phyloP scores from a whole-genome alignment of 2,888 invertebrate genomes.

The Apodemia duryi region DNA sequence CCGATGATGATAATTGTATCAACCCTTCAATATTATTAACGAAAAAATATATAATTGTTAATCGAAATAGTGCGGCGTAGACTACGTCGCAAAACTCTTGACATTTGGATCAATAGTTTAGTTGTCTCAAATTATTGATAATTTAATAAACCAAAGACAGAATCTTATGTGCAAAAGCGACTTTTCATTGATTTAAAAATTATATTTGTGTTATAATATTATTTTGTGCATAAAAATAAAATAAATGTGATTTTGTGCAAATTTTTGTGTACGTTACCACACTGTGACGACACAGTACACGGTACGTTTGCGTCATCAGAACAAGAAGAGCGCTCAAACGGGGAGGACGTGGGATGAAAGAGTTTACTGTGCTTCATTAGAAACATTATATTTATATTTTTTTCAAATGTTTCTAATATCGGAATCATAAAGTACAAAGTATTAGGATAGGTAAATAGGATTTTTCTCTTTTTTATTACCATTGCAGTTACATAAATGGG shows the following conservation, averaged over 20 bases:
- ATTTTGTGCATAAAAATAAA: conserved; percentile 18
- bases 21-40: too few relatives aligned
- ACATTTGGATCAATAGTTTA: not conserved
- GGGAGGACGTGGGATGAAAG: conserved; percentile 64
- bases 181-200: conserved; percentile 2
- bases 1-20: too few relatives aligned
- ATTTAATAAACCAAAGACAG: not conserved
- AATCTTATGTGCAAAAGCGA: conserved; percentile 21
- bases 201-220: not conserved
- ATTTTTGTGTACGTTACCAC: conserved; percentile 36
- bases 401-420: conserved; percentile 73
- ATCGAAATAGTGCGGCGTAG: not conserved
- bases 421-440: conserved; percentile 72
- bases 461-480: not conserved
- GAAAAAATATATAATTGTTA: too few relatives aligned
- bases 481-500: too few relatives aligned
- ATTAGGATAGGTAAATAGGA: conserved; percentile 63
- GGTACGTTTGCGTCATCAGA: conserved; percentile 73
- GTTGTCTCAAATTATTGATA: not conserved
- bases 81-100: conserved; percentile 3
- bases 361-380: conserved; percentile 50
- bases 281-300: conserved; percentile 62
- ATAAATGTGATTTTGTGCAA: conserved; percentile 45
- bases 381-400: conserved; percentile 50
- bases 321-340: conserved; percentile 61